Evolutionary conservation across 2,113 vertebrate species (phyloP).

Genomic region (Psilopsiagon aymara): DNA sequence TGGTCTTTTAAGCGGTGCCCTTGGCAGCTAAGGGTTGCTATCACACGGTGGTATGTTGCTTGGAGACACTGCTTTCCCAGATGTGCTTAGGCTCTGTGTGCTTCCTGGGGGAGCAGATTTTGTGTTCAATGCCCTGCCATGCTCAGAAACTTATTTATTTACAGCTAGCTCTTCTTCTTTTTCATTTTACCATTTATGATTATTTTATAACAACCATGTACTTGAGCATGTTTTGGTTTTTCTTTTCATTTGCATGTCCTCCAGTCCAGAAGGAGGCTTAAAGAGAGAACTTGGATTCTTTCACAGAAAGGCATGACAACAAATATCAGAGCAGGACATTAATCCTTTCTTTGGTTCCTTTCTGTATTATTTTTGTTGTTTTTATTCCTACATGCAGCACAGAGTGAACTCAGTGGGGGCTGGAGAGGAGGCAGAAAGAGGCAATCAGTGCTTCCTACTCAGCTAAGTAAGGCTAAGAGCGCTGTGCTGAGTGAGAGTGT

Average conservation of each 20-base stretch:
- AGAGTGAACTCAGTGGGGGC: rapidly evolving
- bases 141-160: background rate
- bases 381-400: background rate
- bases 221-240: rapidly evolving
- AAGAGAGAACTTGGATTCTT: background rate
- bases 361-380: background rate
- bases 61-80: background rate
- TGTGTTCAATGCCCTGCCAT: background rate
- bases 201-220: background rate
- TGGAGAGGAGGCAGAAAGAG: background rate
- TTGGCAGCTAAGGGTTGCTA: background rate
- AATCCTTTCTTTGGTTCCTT: background rate
- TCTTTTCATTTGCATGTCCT: background rate
- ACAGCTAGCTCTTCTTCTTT: background rate
- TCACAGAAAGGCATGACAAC: background rate
- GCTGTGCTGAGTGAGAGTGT: background rate
- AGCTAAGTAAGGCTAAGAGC: background rate
- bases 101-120: background rate
- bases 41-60: background rate
- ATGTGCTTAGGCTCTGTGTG: rapidly evolving
- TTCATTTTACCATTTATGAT: background rate
- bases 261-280: background rate
- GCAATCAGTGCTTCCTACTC: background rate
- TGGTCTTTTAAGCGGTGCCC: background rate
- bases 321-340: background rate